Base-by-base conservation (phyloP, 2,113 vertebrate genomes). In the Alces alces region DNA sequence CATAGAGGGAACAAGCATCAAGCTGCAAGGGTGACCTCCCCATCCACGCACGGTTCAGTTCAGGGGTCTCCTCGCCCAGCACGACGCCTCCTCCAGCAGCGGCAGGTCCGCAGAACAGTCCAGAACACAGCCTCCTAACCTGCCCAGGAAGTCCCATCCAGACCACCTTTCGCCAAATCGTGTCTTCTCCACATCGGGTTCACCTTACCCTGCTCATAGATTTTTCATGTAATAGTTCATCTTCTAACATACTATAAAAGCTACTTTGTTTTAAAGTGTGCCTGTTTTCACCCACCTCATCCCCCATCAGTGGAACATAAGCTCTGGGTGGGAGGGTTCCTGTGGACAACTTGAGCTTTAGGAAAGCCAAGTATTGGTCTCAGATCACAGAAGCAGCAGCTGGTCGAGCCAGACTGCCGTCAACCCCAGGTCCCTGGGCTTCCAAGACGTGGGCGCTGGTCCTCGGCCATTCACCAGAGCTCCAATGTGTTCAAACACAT, bases 11-110 rank as follows among this genome's bases (percentile, higher is more conserved):
- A 55, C 10, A 14, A 70, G n/a, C n/a, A 11, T 70, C 9, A 36
- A 13, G 30, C 7, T n/a, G 33, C 0, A 9, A 73, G 25, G 54
- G 13, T 19, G 0, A 28, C 84, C 17, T 3, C 50, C 4, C 23
- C 45, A 17, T 4, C 8, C 21, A 43, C 15, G 6, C 21, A 8
- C 4, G 7, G 60, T 23, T 64, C 47, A 27, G 54, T 2, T 7
- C 5, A 23, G 27, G 39, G 8, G 1, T 61, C n/a, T 85, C 7
- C 28, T 60, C 14, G 0, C 55, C n/a, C 1, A 6, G 27, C 36
- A 47, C 0, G 10, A n/a, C 0, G 6, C 13, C 52, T 79, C 33
- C 55, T 80, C 78, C 13, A 3, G 1, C 70, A 7, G 0, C 39
- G 11, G 4, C 64, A 7, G 39, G 12, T 54, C 16, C 15, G 0